phyloP scores from a whole-genome alignment of 2,888 invertebrate genomes.

The Ochlodes sylvanus region DNA sequence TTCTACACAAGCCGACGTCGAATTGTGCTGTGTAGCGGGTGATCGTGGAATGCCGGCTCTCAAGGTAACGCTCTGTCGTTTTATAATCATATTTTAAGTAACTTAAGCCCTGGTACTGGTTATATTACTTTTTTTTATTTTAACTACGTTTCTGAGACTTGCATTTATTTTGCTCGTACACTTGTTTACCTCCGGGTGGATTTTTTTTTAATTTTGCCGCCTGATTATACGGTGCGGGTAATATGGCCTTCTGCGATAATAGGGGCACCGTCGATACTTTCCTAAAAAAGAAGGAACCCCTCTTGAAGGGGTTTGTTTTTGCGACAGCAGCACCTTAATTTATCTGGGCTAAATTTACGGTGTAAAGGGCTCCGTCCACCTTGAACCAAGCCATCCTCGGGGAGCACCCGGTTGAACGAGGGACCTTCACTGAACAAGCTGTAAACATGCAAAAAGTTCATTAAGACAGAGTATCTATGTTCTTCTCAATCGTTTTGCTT shows the following conservation, averaged over 20 bases:
- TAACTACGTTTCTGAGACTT: conserved; percentile 16
- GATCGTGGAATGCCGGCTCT: conserved; percentile 28
- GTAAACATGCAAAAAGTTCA: too few relatives aligned
- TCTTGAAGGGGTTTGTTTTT: too few relatives aligned
- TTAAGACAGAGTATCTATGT: too few relatives aligned
- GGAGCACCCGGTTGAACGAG: too few relatives aligned
- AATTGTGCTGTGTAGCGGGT: conserved; percentile 19
- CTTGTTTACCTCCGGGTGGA: conserved; percentile 11
- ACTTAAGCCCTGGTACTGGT: conserved; percentile 26
- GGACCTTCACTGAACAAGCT: too few relatives aligned
- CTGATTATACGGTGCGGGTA: background rate
- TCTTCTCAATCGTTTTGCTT: too few relatives aligned
- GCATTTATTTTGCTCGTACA: conserved; percentile 12
- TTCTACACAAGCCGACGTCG: conserved; percentile 17
- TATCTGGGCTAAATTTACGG: too few relatives aligned
- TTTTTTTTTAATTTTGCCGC: background rate
- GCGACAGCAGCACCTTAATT: too few relatives aligned
- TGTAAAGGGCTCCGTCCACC: too few relatives aligned
- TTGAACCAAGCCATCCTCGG: too few relatives aligned
- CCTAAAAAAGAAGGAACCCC: too few relatives aligned
- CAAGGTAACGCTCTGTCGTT: conserved; percentile 33
- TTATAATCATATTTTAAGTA: conserved; percentile 36
- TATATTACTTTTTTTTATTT: conserved; percentile 22
- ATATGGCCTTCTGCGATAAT: background rate
- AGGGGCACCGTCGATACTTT: background rate